Evolutionary conservation across 2,888 invertebrate species (phyloP).

Genomic region (Agriopis aurantiaria): DNA sequence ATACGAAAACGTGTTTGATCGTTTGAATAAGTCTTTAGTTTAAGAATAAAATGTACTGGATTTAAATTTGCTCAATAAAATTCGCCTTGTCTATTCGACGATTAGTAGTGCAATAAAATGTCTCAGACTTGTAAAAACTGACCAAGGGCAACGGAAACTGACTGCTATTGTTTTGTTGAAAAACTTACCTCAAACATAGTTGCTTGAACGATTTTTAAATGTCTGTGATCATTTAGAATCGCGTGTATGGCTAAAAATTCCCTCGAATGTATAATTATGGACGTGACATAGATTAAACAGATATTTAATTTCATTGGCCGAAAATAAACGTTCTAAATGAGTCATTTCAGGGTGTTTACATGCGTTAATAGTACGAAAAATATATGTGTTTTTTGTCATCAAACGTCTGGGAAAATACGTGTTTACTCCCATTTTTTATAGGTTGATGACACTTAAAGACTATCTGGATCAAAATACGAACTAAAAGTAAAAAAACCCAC

Average conservation of each 20-base stretch:
- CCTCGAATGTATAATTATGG: conserved; percentile 9
- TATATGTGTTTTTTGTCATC: conserved; percentile 8
- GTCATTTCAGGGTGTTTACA: conserved; percentile 24
- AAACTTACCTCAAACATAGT: conserved; percentile 19
- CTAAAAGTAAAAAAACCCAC: neutral
- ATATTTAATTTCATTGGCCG: conserved; percentile 18
- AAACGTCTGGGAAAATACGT: conserved; percentile 22
- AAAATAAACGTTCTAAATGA: conserved; percentile 27
- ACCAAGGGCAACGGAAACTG: conserved; percentile 38
- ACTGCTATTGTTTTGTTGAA: conserved; percentile 29
- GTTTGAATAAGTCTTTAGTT: conserved; percentile 3
- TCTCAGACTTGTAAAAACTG: conserved; percentile 34
- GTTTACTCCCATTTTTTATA: conserved; percentile 11
- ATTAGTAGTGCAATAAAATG: conserved; percentile 32
- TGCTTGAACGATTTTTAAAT: conserved; percentile 26
- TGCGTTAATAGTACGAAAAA: conserved; percentile 10
- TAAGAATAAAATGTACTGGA: conserved; percentile 7
- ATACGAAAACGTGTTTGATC: neutral
- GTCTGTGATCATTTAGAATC: conserved; percentile 7
- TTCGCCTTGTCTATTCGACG: conserved; percentile 23
- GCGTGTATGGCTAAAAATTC: conserved; percentile 5
- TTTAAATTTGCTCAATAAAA: conserved; percentile 19
- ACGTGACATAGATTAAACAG: conserved; percentile 17
- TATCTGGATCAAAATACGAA: conserved; percentile 17
- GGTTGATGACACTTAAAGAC: conserved; percentile 23